Base-by-base conservation (phyloP, 92 coral and sea anemone species). In the Epizoanthus fatuus region DNA sequence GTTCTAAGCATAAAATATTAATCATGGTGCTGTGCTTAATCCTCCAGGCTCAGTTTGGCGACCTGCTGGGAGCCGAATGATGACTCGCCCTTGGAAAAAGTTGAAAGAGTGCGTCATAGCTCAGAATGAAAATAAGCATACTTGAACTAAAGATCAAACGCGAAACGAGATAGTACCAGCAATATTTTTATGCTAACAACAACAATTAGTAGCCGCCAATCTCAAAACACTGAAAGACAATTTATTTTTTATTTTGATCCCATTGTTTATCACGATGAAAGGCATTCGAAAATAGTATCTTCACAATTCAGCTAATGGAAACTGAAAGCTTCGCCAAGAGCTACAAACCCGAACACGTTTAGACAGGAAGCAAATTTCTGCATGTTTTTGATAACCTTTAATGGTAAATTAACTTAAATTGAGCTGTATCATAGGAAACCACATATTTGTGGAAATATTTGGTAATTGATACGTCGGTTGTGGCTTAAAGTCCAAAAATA, bases 371-470 rank as follows among this genome's bases (percentile, higher is more conserved):
- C 20, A 12, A 38, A 32, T 14, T 69, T 15, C 25, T 8, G 19
- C 15, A 17, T 62, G 40, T 77, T 59, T 76, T 40, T 77, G 40
- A 10, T 77, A 7, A 8, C 69, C 67, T 35, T 38, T 59, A 70
- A 70, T 62, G 65, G 69, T 58, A 77, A 20, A 75, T 8, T 56
- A 58, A 2, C 19, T 58, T 13, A 59, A 19, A 17, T 9, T 58
- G 6, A 40, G 55, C 70, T 59, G 71, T 65, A 37, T 32, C 47
- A 3, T 62, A 29, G 49, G 70, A 22, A 20, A 77, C 39, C 20
- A 13, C 54, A 35, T 59, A 58, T 42, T 4, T n/a, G 8, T 16
- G 38, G 38, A 42, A 40, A 22, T 8, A 38, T 32, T 35, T 59
- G 4, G 39, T 59, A 42, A 44, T 7, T 59, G 82, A 60, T 44